Evolutionary conservation across 2,113 vertebrate species (phyloP).

Genomic region (Ictidomys tridecemlineatus): DNA sequence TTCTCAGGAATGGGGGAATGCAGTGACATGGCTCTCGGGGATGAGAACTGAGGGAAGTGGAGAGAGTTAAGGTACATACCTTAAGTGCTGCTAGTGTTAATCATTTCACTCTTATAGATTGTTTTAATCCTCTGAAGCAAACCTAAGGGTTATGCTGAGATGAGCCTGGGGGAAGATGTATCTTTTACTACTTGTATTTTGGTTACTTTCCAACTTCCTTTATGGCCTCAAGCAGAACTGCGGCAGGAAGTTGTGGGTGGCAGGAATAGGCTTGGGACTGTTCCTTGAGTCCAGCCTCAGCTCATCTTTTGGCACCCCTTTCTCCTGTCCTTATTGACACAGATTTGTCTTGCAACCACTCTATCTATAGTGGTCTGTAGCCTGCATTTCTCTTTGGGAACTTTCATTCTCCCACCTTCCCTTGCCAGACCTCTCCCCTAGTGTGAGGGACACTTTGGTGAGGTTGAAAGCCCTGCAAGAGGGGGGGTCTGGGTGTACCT

Average conservation of each 20-base stretch:
- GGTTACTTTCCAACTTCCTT: neutral
- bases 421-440: neutral
- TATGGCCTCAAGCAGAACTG: neutral
- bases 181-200: neutral
- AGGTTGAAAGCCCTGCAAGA: neutral
- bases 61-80: neutral
- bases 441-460: neutral
- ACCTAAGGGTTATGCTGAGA: neutral
- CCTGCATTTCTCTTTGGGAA: neutral
- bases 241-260: conserved; percentile 62
- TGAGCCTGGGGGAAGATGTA: neutral
- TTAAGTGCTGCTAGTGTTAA: neutral
- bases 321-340: neutral
- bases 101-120: neutral
- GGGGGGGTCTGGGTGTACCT: neutral
- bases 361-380: neutral
- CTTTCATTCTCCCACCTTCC: neutral
- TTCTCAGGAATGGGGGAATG: neutral
- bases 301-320: neutral
- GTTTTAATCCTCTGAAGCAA: neutral
- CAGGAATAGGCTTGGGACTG: conserved; percentile 16
- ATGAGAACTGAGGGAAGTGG: neutral
- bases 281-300: neutral
- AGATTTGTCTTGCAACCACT: neutral
- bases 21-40: neutral